A percentile compares a stretch with the other conserved stretches of the same genome.
Evolutionary conservation across 2,888 invertebrate species (phyloP).

Genomic region (Tricholauxania praeusta): DNA sequence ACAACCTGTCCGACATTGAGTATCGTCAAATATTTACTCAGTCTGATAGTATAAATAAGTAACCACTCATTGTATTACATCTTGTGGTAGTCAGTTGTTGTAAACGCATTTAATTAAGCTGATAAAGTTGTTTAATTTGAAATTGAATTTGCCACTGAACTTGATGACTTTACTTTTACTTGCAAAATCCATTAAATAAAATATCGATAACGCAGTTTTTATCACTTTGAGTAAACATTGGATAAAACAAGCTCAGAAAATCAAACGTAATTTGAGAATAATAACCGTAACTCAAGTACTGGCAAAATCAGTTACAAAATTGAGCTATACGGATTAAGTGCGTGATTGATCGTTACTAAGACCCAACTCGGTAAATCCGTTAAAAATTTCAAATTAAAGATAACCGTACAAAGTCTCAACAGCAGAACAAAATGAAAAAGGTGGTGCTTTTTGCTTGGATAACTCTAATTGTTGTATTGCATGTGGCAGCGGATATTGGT

Average conservation of each 20-base stretch:
- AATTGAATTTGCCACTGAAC: conserved; percentile 23
- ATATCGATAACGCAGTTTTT: conserved; percentile 12
- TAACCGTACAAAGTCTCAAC: neutral
- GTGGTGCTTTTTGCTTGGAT: conserved; percentile 28
- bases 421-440: conserved; percentile 19
- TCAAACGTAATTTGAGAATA: conserved; percentile 7
- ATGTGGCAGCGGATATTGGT: conserved; percentile 6
- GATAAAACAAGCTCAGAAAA: neutral
- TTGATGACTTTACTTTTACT: neutral
- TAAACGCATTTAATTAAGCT: conserved; percentile 4
- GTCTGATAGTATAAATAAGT: neutral
- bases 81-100: neutral
- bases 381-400: neutral
- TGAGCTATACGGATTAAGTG: neutral
- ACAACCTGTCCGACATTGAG: conserved; percentile 3
- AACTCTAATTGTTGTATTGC: conserved; percentile 28
- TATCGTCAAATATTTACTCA: conserved; percentile 15
- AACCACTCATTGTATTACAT: neutral
- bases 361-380: neutral
- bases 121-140: conserved; percentile 39
- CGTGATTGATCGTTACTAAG: conserved; percentile 12
- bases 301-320: too few relatives aligned
- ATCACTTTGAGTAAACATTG: neutral
- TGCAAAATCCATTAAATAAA: conserved; percentile 1
- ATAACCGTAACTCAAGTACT: neutral